Percentiles rank a stretch among this genome's conserved stretches.
phyloP scores from a whole-genome alignment of 2,113 vertebrate genomes.

The Steatornis caripensis region DNA sequence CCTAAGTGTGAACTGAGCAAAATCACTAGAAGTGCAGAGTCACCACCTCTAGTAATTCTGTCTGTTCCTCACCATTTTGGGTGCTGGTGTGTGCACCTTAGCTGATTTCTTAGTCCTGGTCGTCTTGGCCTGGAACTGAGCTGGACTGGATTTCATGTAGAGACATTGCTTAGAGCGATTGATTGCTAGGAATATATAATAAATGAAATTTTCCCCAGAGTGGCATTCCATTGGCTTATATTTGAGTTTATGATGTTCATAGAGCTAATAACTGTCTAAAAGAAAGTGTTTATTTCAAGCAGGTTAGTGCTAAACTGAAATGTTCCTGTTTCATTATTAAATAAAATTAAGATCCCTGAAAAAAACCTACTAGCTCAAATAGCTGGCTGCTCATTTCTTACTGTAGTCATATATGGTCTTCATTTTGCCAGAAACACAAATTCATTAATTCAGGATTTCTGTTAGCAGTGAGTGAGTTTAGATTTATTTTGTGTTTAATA shows the following conservation, averaged over 20 bases:
- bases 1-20: background rate
- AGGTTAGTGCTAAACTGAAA: background rate
- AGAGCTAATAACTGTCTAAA: background rate
- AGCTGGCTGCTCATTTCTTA: background rate
- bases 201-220: background rate
- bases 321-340: background rate
- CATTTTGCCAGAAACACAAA: background rate
- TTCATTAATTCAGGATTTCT: background rate
- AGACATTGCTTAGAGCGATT: background rate
- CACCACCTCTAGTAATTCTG: background rate
- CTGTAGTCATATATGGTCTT: background rate
- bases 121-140: background rate
- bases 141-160: background rate
- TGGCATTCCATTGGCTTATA: background rate
- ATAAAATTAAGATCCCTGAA: background rate
- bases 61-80: background rate
- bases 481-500: background rate
- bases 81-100: background rate
- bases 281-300: background rate
- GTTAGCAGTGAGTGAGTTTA: background rate
- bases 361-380: background rate
- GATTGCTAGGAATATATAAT: background rate
- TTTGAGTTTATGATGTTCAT: background rate
- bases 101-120: background rate
- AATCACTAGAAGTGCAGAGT: background rate